Conservation (phyloP, 2,888 invertebrate genomes). For the Camponotus fellah region DNA sequence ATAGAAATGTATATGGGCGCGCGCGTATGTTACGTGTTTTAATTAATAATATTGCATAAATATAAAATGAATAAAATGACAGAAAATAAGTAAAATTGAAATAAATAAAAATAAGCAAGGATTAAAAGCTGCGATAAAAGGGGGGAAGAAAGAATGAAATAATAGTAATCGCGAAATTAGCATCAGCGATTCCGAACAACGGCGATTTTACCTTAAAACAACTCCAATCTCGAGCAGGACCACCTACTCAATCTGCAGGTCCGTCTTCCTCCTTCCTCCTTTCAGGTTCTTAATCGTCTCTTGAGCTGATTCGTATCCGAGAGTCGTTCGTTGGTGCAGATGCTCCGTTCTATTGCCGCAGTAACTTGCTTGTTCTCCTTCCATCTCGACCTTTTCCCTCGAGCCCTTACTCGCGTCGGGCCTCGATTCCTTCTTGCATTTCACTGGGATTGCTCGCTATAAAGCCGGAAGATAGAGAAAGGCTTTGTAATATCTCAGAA, state of each 20-base stretch:
- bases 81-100: not conserved
- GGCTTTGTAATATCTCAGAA: constrained; percentile 34
- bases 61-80: not conserved
- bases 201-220: constrained; percentile 54
- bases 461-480: constrained; percentile 18
- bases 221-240: constrained; percentile 55
- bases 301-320: constrained; percentile 65
- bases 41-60: not conserved
- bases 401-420: not conserved
- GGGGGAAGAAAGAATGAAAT: not conserved
- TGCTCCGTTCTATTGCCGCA: constrained; percentile 61
- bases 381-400: constrained; percentile 25
- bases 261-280: constrained; percentile 5
- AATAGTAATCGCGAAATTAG: constrained; percentile 31
- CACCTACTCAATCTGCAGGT: constrained; percentile 44
- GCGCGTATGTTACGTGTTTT: not conserved
- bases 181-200: constrained; percentile 40
- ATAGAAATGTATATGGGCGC: not conserved
- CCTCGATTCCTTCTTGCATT: constrained; percentile 28
- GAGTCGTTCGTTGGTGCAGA: constrained; percentile 66
- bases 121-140: constrained; percentile 3
- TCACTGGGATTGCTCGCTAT: constrained; percentile 14
- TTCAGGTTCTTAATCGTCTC: constrained; percentile 68
- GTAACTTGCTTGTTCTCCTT: constrained; percentile 53
- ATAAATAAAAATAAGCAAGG: not conserved